These are phyloP conservation scores for Ranitomeya imitator DNA, from an alignment of 2,113 vertebrate genomes.

Conservation along the genomic window DNA sequence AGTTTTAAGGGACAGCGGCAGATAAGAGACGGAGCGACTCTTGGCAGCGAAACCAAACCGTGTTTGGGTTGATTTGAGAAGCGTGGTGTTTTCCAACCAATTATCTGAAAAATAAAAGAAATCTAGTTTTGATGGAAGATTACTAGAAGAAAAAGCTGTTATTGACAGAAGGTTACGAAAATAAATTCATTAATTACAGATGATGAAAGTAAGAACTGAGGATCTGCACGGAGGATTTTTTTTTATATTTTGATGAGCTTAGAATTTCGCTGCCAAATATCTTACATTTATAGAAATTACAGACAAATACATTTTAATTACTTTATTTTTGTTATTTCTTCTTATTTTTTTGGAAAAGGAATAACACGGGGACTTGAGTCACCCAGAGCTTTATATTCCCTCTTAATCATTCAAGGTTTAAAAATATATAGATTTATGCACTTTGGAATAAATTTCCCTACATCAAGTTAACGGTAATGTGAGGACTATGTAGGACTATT, in stretches of 20 bases:
- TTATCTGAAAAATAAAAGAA: slow-evolving; percentile 22
- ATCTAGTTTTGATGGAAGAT: background rate
- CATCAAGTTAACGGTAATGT: too few relatives aligned
- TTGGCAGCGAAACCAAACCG: slow-evolving; percentile 14
- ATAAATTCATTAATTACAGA: slow-evolving; percentile 30
- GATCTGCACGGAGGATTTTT: background rate
- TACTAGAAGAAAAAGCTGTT: slow-evolving; percentile 25
- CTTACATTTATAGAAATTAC: background rate
- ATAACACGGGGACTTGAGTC: background rate
- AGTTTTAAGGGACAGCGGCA: background rate
- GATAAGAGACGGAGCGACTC: background rate
- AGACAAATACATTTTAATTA: background rate
- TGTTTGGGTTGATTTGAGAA: slow-evolving; percentile 22
- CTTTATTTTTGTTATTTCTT: background rate
- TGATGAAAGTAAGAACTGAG: background rate
- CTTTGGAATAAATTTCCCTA: too few relatives aligned
- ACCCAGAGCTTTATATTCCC: background rate
- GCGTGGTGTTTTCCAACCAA: slow-evolving; percentile 7
- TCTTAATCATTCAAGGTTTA: background rate
- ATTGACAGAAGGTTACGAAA: slow-evolving; percentile 28
- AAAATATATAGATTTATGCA: background rate
- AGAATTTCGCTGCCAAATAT: background rate
- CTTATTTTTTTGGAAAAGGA: background rate
- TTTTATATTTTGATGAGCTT: background rate
- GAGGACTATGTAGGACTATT: background rate